phyloP scores from a whole-genome alignment of 2,888 invertebrate species.

The Eustalomyia histrio region DNA sequence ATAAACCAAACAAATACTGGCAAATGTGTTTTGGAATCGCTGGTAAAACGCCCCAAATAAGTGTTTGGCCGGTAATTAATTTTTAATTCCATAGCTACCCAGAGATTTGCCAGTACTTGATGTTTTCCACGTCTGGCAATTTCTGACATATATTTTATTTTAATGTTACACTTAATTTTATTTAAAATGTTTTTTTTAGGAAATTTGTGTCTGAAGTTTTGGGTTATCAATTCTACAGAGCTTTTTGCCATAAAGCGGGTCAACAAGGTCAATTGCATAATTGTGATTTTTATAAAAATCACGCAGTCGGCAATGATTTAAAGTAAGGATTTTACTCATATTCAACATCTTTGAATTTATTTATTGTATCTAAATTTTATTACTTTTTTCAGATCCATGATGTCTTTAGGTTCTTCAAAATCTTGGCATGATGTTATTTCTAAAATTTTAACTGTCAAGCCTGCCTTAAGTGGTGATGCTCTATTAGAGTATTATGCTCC shows the following conservation, averaged over 20 bases:
- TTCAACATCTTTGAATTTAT: not conserved
- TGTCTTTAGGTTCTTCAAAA: slow-evolving; percentile 84
- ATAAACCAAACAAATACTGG: too few species aligned
- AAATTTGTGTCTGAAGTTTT: slow-evolving; percentile 89
- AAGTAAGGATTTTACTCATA: slow-evolving; percentile 78
- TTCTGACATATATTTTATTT: too few species aligned
- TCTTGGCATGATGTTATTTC: slow-evolving; percentile 89
- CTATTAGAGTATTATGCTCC: slow-evolving; percentile 90
- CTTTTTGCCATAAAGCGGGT: slow-evolving; percentile 86
- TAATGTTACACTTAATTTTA: too few species aligned
- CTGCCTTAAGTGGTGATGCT: slow-evolving; percentile 86
- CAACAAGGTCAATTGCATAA: slow-evolving; percentile 87
- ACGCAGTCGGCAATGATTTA: slow-evolving; percentile 86
- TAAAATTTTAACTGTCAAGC: slow-evolving; percentile 85
- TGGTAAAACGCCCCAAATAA: too few species aligned
- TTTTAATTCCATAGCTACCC: too few species aligned
- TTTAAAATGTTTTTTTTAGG: slow-evolving; percentile 75
- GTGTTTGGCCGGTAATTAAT: too few species aligned
- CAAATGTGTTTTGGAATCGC: too few species aligned
- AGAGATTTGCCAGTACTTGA: too few species aligned
- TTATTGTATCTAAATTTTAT: not conserved
- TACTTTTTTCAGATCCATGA: slow-evolving; percentile 78
- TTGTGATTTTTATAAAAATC: slow-evolving; percentile 91
- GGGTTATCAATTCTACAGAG: slow-evolving; percentile 90
- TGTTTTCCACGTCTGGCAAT: too few species aligned